Base-by-base conservation (phyloP, 1,140 invertebrate genomes). In the Zaprionus nigranus region DNA sequence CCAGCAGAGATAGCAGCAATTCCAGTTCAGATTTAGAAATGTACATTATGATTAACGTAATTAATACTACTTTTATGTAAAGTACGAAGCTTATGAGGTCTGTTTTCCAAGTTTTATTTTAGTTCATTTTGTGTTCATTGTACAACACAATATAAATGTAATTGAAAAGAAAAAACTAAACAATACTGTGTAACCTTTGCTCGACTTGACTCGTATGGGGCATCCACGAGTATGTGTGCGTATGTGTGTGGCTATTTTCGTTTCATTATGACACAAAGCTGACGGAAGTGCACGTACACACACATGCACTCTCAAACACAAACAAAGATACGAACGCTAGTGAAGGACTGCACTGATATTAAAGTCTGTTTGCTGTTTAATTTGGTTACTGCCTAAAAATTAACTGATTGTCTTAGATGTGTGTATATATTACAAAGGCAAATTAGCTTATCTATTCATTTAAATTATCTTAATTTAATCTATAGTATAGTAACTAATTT, bases 41-140 rank as follows among this genome's bases (percentile, higher is more conserved):
- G 71, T 88, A 78, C 70, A 88, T 71, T 82, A 87, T 83, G 68
- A 82, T 75, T 70, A 83, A 74, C 73, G 58, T 83, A 88, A 86
- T 84, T 78, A 71, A 64, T 59, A 61, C 49, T 59, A 61, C 53
- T 77, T 26, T 79, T 62, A 77, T 90, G 85, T 83, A 82, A 88
- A 81, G 63, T 88, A 81, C 68, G 70, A 87, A 83, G 81, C 84
- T 73, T 70, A 75, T 73, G 85, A 90, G 84, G 85, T 84, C 85
- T 88, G 78, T 81, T 88, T 84, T 75, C 53, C 66, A 77, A 61
- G 66, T 80, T 77, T 62, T 53, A 34, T 71, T 76, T 78, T 68
- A 74, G 73, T 84, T 68, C 57, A 73, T 70, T 59, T 78, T 80
- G 82, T 80, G 69, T 75, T 70, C 80, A 51, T 70, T 53, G 28